Evolutionary conservation across 2,888 invertebrate species (phyloP).

Genomic region (Antitype chi): DNA sequence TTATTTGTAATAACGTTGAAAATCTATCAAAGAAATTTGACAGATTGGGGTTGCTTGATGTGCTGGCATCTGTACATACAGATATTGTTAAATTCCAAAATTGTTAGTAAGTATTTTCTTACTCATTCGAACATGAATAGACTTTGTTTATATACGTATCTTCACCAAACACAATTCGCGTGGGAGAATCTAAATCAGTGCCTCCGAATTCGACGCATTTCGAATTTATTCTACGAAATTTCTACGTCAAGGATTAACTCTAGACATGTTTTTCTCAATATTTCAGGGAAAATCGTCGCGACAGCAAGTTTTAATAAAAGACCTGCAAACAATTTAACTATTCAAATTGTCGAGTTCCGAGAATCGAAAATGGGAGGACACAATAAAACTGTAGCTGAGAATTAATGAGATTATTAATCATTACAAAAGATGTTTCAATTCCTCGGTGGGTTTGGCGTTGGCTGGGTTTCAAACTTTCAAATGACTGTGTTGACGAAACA

Average conservation of each 20-base stretch:
- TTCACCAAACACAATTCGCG: slow-evolving; percentile 5
- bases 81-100: neutral
- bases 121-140: slow-evolving; percentile 19
- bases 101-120: neutral
- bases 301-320: slow-evolving; percentile 37
- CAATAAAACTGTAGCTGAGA: slow-evolving; percentile 59
- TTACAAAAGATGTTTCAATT: slow-evolving; percentile 67
- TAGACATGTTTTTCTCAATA: slow-evolving; percentile 52
- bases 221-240: slow-evolving; percentile 24
- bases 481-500: slow-evolving; percentile 48
- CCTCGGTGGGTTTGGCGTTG: slow-evolving; percentile 64
- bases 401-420: slow-evolving; percentile 68
- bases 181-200: slow-evolving; percentile 31
- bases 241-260: slow-evolving; percentile 16
- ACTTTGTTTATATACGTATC: neutral
- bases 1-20: no score
- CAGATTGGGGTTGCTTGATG: no score
- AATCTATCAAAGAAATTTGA: no score
- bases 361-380: slow-evolving; percentile 54
- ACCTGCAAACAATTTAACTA: slow-evolving; percentile 32
- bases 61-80: neutral
- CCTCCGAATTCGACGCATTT: slow-evolving; percentile 17
- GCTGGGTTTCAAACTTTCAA: slow-evolving; percentile 70
- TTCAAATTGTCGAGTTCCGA: slow-evolving; percentile 52
- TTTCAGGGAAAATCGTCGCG: slow-evolving; percentile 60